Conservation (phyloP, 2,797 vertebrate genomes). For the Diplodus puntazzo region DNA sequence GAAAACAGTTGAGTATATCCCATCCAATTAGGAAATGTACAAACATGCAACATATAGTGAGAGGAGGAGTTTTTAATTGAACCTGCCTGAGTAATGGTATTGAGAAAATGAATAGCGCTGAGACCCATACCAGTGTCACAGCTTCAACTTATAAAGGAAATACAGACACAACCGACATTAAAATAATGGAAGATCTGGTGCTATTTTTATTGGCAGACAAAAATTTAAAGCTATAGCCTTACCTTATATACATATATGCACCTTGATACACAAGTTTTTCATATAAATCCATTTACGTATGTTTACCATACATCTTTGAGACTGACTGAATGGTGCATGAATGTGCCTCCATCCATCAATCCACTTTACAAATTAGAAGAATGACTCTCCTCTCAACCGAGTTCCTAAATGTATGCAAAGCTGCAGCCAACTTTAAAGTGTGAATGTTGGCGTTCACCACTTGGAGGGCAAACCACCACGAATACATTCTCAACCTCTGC, state of each 20-base stretch:
- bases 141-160: background rate
- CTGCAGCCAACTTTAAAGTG: conserved; percentile 2
- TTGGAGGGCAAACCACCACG: background rate
- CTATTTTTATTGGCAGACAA: background rate
- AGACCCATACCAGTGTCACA: background rate
- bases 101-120: conserved; percentile 6
- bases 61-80: conserved; percentile 31
- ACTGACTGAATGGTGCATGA: background rate
- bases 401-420: background rate
- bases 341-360: background rate
- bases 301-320: no score
- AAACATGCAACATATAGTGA: conserved; percentile 38
- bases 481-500: background rate
- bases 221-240: background rate
- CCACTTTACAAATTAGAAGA: background rate
- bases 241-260: background rate
- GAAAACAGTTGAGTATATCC: conserved; percentile 41
- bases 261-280: conserved; percentile 6
- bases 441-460: background rate
- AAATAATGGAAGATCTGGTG: background rate
- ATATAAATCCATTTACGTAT: background rate
- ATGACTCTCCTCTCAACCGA: background rate
- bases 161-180: background rate
- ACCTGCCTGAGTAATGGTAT: conserved; percentile 24
- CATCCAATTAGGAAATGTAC: conserved; percentile 52